These are phyloP conservation scores for Nannoperca australis DNA, from an alignment of 2,797 vertebrate genomes.

Conservation along the genomic window DNA sequence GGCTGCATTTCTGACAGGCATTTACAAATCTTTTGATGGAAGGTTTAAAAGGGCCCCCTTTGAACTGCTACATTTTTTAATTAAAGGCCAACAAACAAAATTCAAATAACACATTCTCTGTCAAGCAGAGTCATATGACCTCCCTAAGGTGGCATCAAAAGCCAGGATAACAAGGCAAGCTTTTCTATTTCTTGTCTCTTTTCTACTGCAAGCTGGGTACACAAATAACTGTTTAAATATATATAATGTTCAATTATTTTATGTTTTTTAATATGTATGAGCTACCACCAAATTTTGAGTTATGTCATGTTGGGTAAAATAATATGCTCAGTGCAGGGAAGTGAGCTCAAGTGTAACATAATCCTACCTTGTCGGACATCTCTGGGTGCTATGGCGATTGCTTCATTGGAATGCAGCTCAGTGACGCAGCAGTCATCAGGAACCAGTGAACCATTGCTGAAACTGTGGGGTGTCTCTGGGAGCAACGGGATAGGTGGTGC, in stretches of 20 bases:
- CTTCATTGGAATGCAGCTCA: constrained; percentile 92
- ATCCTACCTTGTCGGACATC: constrained; percentile 93
- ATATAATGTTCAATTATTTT: neutral
- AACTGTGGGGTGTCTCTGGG: constrained; percentile 78
- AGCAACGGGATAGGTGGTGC: constrained; percentile 79
- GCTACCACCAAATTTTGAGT: neutral
- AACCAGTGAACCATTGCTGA: constrained; percentile 85
- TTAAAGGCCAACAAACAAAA: constrained; percentile 74
- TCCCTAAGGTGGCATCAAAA: constrained; percentile 45
- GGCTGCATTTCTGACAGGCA: constrained; percentile 64
- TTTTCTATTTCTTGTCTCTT: constrained; percentile 21
- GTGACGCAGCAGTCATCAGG: constrained; percentile 91
- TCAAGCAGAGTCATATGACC: constrained; percentile 43
- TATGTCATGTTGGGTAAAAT: neutral
- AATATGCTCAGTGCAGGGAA: neutral
- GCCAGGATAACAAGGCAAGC: constrained; percentile 45
- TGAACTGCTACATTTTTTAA: constrained; percentile 70
- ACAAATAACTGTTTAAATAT: constrained; percentile 8
- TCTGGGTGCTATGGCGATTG: constrained; percentile 90
- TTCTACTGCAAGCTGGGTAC: neutral
- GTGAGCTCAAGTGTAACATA: neutral
- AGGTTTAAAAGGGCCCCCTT: constrained; percentile 61
- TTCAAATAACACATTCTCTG: constrained; percentile 67
- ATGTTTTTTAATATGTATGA: neutral
- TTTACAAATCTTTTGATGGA: constrained; percentile 79